These are phyloP conservation scores for Steinernema hermaphroditum DNA, from an alignment of 2,888 invertebrate genomes.

Conservation along the genomic window DNA sequence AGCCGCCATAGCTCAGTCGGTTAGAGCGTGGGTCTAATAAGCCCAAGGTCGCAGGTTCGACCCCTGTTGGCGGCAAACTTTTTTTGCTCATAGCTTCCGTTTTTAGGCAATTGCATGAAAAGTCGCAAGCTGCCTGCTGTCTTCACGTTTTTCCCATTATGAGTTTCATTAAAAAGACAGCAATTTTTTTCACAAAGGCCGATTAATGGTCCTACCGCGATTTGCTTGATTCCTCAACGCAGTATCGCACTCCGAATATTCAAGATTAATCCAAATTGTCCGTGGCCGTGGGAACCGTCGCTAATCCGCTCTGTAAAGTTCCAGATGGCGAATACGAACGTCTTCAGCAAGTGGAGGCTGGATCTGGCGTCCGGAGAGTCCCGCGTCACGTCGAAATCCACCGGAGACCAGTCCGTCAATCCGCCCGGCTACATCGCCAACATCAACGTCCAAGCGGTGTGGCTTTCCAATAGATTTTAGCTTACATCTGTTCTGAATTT, in stretches of 20 bases:
- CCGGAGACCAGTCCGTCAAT: slow-evolving; percentile 42
- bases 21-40: slow-evolving; percentile 41
- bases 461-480: neutral
- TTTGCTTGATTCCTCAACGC: too few relatives aligned
- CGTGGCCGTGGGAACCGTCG: too few relatives aligned
- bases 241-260: too few relatives aligned
- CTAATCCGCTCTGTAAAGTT: neutral
- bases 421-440: slow-evolving; percentile 58
- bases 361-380: slow-evolving; percentile 40
- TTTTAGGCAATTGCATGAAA: too few relatives aligned
- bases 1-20: slow-evolving; percentile 40
- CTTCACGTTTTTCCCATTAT: neutral
- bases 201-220: too few relatives aligned
- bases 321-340: slow-evolving; percentile 38
- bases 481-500: neutral
- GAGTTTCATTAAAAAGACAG: too few relatives aligned
- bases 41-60: slow-evolving; percentile 41
- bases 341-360: slow-evolving; percentile 50
- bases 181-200: too few relatives aligned
- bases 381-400: neutral
- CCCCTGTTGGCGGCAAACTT: too few relatives aligned
- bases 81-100: too few relatives aligned
- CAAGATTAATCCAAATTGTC: too few relatives aligned
- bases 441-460: neutral
- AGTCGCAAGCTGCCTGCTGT: neutral